Evolutionary conservation across 1,140 invertebrate species (phyloP).

Genomic region (Leptinotarsa undecemlineata): DNA sequence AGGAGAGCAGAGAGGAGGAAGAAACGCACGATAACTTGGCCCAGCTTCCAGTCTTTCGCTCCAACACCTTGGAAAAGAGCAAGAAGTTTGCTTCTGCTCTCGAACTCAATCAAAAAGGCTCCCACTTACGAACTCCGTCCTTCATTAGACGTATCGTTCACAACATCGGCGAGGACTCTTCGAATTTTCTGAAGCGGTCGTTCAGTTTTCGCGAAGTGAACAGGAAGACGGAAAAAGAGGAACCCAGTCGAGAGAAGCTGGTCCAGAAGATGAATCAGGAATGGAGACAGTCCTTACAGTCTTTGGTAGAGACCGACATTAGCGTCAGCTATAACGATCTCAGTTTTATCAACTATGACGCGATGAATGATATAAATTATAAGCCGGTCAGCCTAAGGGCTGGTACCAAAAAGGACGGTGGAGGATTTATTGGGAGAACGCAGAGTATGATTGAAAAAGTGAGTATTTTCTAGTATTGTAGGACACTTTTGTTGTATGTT

Average conservation of each 20-base stretch:
- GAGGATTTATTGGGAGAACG: slow-evolving; percentile 40
- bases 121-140: slow-evolving; percentile 39
- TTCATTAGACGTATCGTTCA: slow-evolving; percentile 44
- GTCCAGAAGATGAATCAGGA: slow-evolving; percentile 46
- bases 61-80: slow-evolving; percentile 32
- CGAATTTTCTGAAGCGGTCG: slow-evolving; percentile 46
- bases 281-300: slow-evolving; percentile 51
- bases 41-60: slow-evolving; percentile 32
- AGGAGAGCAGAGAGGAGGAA: slow-evolving; percentile 36
- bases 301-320: slow-evolving; percentile 51
- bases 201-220: slow-evolving; percentile 48
- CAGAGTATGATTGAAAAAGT: slow-evolving; percentile 51
- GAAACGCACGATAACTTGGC: slow-evolving; percentile 41
- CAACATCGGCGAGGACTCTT: slow-evolving; percentile 43
- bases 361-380: slow-evolving; percentile 46
- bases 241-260: slow-evolving; percentile 40
- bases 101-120: slow-evolving; percentile 38
- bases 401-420: slow-evolving; percentile 18
- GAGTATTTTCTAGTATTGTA: slow-evolving; percentile 26
- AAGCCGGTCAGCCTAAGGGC: slow-evolving; percentile 30
- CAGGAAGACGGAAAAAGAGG: slow-evolving; percentile 38
- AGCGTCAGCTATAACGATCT: slow-evolving; percentile 54
- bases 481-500: neutral
- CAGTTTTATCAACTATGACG: slow-evolving; percentile 54
- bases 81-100: slow-evolving; percentile 46